Evolutionary conservation across 2,797 vertebrate species (phyloP), one percentile per base, ranked within the genome.

Genomic region (Acanthurus tractus): DNA sequence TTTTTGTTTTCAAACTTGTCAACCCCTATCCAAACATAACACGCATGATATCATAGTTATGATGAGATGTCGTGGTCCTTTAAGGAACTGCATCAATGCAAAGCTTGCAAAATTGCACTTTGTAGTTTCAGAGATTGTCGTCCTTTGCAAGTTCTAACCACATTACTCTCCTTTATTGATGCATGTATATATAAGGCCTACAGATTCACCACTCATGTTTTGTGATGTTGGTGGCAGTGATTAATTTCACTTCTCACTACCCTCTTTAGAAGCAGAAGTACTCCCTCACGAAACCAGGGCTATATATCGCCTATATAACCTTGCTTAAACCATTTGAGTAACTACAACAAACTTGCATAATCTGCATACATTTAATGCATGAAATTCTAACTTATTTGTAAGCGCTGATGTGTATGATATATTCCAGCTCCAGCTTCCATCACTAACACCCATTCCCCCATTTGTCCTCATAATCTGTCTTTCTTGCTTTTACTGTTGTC

Each of bases 321-420:
- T 88, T 92, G 77, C 81, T 84, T 93, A 91, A 90, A 88, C 85
- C 86, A 90, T 89, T 89, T 91, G 86, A 93, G 89, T 92, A 90
- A 92, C 71, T 82, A 84, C 84, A 83, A 79, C 81, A 85, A 89
- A 86, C 62, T 13, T 88, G 87, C 89, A 86, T 95, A 95, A 87
- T 90, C 90, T 74, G 82, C 90, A 92, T 92, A 86, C 86, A 90
- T 93, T 80, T 95, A 95, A 86, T 94, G 94, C 95, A 95, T 95
- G 94, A 86, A 83, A 88, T 84, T 87, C 86, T 90, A 93, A 95
- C 89, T 91, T 81, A 76, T 91, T 90, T 92, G 86, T 94, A 92
- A 88, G 86, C 66, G 80, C 78, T 91, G 86, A 90, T 78, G 71
- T 89, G 83, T 91, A 90, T 90, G 78, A 81, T 90, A 86, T 94